phyloP scores from a whole-genome alignment of 2,888 invertebrate species.

The Lasius fuliginosus region DNA sequence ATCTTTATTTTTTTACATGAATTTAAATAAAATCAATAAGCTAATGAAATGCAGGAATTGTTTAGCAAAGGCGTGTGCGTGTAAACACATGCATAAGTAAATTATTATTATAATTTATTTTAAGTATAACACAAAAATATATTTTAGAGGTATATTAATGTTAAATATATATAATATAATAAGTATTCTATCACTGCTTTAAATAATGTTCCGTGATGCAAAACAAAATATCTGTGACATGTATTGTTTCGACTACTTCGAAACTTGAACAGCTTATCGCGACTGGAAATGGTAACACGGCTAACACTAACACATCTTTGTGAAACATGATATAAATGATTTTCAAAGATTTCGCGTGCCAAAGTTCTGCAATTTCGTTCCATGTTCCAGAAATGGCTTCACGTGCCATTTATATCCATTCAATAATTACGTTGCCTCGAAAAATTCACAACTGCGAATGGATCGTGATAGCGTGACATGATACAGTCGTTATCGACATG shows the following conservation, averaged over 20 bases:
- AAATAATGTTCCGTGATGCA: slow-evolving; percentile 21
- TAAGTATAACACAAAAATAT: not conserved
- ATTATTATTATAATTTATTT: slow-evolving; percentile 28
- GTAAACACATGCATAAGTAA: not conserved
- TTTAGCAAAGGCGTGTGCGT: not conserved
- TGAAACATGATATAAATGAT: slow-evolving; percentile 63
- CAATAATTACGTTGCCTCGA: slow-evolving; percentile 80
- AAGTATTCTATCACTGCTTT: not conserved
- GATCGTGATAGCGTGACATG: slow-evolving; percentile 82
- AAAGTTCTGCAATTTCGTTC: slow-evolving; percentile 74
- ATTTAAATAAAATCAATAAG: slow-evolving; percentile 68
- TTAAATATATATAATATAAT: slow-evolving; percentile 4
- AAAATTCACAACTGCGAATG: slow-evolving; percentile 78
- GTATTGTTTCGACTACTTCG: slow-evolving; percentile 35
- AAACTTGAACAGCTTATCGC: slow-evolving; percentile 35
- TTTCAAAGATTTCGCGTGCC: slow-evolving; percentile 80
- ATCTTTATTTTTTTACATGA: slow-evolving; percentile 65
- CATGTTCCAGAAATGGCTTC: slow-evolving; percentile 73
- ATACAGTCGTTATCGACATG: slow-evolving; percentile 85
- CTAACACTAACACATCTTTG: slow-evolving; percentile 7
- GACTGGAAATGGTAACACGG: slow-evolving; percentile 40
- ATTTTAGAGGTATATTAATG: slow-evolving; percentile 22
- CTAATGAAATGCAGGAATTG: slow-evolving; percentile 16
- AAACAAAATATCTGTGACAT: slow-evolving; percentile 23
- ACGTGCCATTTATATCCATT: slow-evolving; percentile 79